phyloP scores from a whole-genome alignment of 1,140 invertebrate genomes.

The Gonioctena quinquepunctata region DNA sequence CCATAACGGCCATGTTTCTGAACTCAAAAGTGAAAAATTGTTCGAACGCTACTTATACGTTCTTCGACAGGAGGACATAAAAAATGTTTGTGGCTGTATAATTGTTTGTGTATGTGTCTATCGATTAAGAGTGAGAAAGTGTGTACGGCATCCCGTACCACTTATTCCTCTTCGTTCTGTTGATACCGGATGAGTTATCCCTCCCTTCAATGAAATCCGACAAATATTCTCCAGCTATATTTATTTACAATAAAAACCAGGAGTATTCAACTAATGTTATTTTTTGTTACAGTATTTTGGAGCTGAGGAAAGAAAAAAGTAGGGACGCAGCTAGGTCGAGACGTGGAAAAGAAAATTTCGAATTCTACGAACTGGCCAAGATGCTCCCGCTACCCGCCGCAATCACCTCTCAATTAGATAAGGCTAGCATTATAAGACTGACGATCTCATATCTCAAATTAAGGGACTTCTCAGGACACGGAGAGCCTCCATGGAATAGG shows the following conservation, averaged over 20 bases:
- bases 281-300: slow-evolving; percentile 84
- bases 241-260: too few species aligned
- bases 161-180: too few species aligned
- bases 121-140: too few species aligned
- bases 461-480: slow-evolving; percentile 91
- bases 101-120: too few species aligned
- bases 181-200: too few species aligned
- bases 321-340: slow-evolving; percentile 92
- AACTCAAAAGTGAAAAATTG: too few species aligned
- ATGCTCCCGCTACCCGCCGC: slow-evolving; percentile 94
- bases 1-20: too few species aligned
- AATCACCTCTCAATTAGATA: slow-evolving; percentile 97
- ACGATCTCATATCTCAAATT: slow-evolving; percentile 97
- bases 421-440: slow-evolving; percentile 97
- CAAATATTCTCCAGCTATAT: background rate
- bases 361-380: slow-evolving; percentile 98
- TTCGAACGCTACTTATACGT: too few species aligned
- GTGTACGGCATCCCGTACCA: too few species aligned
- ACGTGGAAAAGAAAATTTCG: slow-evolving; percentile 96
- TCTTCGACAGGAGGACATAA: too few species aligned
- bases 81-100: too few species aligned
- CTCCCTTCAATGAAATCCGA: too few species aligned
- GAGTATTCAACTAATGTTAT: background rate
- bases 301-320: slow-evolving; percentile 95
- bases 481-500: slow-evolving; percentile 91